A percentile compares a stretch with the other conserved stretches of the same genome.
phyloP scores from a whole-genome alignment of 2,797 vertebrate species.

The Rhincodon typus region DNA sequence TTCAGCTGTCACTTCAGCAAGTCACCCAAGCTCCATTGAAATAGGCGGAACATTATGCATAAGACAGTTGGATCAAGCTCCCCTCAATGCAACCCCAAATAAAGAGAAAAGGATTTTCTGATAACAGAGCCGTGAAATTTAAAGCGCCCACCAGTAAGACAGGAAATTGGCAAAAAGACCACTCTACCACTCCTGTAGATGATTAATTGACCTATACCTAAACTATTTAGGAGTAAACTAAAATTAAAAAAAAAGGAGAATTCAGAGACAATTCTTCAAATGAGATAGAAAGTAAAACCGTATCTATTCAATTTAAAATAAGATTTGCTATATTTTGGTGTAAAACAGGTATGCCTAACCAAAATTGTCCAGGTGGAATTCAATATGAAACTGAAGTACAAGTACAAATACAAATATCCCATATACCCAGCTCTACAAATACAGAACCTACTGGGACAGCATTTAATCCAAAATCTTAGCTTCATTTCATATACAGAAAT shows the following conservation, averaged over 20 bases:
- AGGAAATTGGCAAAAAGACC: background rate
- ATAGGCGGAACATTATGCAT: background rate
- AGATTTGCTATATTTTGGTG: background rate
- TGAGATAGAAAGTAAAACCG: background rate
- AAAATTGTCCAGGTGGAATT: background rate
- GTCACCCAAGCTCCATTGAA: background rate
- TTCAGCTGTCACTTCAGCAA: background rate
- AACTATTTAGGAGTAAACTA: background rate
- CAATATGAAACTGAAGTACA: background rate
- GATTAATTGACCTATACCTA: background rate
- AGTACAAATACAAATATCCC: background rate
- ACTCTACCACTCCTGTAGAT: background rate
- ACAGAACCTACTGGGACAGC: background rate
- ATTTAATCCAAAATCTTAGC: background rate
- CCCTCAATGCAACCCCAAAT: background rate
- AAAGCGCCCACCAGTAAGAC: background rate
- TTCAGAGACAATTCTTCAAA: background rate
- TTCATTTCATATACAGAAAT: background rate
- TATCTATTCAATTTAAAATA: background rate
- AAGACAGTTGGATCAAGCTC: background rate
- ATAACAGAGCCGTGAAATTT: background rate
- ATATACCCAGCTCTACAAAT: background rate
- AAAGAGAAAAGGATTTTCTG: background rate
- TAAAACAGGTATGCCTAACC: background rate
- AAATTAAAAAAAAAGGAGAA: too few species aligned